Evolutionary conservation across 2,888 invertebrate species (phyloP), one percentile per base, ranked within the genome.

Genomic region (Hipparchia sbordonii): DNA sequence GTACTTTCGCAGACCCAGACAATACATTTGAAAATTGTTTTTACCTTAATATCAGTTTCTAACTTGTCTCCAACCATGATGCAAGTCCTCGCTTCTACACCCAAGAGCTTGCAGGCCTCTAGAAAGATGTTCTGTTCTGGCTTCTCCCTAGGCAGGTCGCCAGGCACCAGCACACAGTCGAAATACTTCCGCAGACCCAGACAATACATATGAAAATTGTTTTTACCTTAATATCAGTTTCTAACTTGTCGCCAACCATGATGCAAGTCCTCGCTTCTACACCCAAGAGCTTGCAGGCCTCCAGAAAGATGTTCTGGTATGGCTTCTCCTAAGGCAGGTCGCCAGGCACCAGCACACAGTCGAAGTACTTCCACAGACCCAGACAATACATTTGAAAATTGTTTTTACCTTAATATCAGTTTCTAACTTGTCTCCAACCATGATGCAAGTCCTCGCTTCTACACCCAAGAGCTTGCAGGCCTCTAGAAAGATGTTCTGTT

Each of bases 71-170:
- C 98, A 82, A 97, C 96, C 97, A 98, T 98, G 81, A 97, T 94
- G 90, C 97, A 97, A 79, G 96, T 95, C 71, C 95, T 91, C 0
- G 97, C 96, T 84, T 96, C 94, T 33, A 98, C 96, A 77, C 95
- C 95, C 72, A 98, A 95, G 85, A 95, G 95, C 83, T 95, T 95
- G 90, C 97, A 97, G 48, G 97, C 97, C 80, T 97, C 96, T 79
- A 96, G 94, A 89, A 98, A 98, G 88, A 98, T 97, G 85, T 96
- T 95, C 78, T 96, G 95, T 85, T 97, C 95, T 0, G 98, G 98
- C 88, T 98, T 98, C 91, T 97, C 97, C 96, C 97, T n/a, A 97
- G 3, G n/a, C n/a, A n/a, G n/a, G n/a, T n/a, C n/a, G n/a, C n/a
- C n/a, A n/a, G n/a, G n/a, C n/a, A n/a, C n/a, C n/a, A n/a, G n/a